Evolutionary conservation across 2,113 vertebrate genomes (phyloP).

Genomic region (Malurus cyaneus): DNA sequence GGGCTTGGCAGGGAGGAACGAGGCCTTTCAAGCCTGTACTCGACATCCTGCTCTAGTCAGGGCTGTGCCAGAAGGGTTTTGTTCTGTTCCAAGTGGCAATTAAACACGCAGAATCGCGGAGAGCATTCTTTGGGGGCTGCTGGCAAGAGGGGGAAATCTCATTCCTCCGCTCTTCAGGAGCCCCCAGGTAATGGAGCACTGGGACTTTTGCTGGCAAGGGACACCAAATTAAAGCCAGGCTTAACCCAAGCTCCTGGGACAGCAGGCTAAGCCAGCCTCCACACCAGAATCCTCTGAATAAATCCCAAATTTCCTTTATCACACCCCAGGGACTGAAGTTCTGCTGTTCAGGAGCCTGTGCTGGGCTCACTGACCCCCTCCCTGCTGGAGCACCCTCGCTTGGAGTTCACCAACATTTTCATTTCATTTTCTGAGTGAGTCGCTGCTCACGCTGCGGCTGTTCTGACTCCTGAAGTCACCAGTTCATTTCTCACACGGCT

Average conservation of each 20-base stretch:
- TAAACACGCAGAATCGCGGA: neutral
- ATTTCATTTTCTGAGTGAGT: neutral
- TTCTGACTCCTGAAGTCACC: neutral
- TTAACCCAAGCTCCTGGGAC: neutral
- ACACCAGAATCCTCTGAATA: neutral
- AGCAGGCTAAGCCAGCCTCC: neutral
- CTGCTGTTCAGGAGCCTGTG: neutral
- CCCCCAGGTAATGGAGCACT: neutral
- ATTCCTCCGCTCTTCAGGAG: rapidly evolving
- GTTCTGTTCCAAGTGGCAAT: neutral
- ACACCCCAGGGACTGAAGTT: neutral
- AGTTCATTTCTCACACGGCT: slow-evolving; percentile 12
- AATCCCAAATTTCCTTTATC: neutral
- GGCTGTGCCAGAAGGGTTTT: neutral
- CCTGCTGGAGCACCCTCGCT: neutral
- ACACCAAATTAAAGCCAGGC: neutral
- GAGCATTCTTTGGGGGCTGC: neutral
- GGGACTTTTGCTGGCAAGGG: neutral
- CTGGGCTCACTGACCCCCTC: neutral
- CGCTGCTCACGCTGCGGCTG: neutral
- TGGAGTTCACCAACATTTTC: neutral
- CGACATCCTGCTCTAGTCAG: neutral
- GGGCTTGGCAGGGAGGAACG: neutral
- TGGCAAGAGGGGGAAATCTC: neutral
- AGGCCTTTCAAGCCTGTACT: neutral